Percentiles rank a stretch among this genome's conserved stretches.
phyloP scores from a whole-genome alignment of 2,113 vertebrate genomes.

The Narcine bancroftii region DNA sequence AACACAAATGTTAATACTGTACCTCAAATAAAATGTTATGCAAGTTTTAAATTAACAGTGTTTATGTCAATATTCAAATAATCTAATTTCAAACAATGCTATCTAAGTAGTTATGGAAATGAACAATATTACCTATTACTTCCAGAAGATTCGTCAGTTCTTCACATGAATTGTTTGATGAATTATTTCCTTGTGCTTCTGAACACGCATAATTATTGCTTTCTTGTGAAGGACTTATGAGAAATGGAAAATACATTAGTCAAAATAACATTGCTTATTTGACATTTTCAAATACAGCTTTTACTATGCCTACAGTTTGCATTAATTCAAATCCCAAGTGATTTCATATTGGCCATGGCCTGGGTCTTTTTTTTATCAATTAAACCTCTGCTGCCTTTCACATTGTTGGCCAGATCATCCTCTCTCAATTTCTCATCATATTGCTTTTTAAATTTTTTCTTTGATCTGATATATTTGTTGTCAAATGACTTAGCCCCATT shows the following conservation, averaged over 20 bases:
- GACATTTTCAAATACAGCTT: background rate
- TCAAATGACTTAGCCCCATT: background rate
- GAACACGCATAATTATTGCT: background rate
- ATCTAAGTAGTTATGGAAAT: constrained; percentile 3
- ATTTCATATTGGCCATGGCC: background rate
- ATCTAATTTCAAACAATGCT: background rate
- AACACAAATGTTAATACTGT: background rate
- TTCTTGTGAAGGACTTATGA: constrained; percentile 30
- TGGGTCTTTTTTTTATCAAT: background rate
- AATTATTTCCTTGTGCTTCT: constrained; percentile 29
- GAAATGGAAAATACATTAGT: constrained; percentile 28
- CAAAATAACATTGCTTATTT: background rate
- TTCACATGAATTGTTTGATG: constrained; percentile 35
- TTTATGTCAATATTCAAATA: background rate
- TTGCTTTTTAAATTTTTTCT: background rate
- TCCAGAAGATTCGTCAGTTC: constrained; percentile 34
- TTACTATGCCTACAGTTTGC: background rate
- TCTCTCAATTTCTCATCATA: background rate
- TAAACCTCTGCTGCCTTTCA: background rate
- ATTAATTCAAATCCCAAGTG: constrained; percentile 8
- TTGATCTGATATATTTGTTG: background rate
- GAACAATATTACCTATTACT: constrained; percentile 23
- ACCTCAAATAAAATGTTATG: background rate
- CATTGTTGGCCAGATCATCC: background rate
- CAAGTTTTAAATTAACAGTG: background rate